Evolutionary conservation across 2,888 invertebrate species (phyloP).

Genomic region (Leistus spinibarbis): DNA sequence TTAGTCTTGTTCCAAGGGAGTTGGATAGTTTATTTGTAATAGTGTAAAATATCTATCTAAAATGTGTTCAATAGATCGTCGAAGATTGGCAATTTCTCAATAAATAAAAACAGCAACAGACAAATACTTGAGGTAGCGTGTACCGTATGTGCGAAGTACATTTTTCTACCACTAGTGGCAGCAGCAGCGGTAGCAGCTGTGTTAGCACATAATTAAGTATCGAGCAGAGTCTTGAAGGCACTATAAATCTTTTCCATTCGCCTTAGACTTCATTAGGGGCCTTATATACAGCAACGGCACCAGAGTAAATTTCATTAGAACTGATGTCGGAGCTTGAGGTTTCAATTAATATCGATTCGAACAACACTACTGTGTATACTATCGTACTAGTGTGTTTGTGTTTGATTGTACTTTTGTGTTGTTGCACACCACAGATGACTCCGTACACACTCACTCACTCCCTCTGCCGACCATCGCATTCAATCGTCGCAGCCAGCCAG

Average conservation of each 20-base stretch:
- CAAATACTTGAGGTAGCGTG: too few relatives aligned
- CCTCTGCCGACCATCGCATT: background rate
- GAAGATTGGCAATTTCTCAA: background rate
- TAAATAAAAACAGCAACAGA: background rate
- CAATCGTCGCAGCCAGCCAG: background rate
- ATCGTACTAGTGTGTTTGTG: too few relatives aligned
- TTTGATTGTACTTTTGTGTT: constrained; percentile 42
- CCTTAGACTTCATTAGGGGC: constrained; percentile 29
- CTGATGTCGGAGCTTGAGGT: constrained; percentile 47
- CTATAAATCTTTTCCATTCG: constrained; percentile 44
- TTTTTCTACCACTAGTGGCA: background rate
- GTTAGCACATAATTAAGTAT: constrained; percentile 47
- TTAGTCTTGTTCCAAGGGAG: too few relatives aligned
- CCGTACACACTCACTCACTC: background rate
- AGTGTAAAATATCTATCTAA: too few relatives aligned
- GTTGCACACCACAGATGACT: constrained; percentile 3
- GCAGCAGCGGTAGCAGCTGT: background rate
- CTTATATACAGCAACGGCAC: constrained; percentile 4
- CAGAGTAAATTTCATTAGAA: constrained; percentile 49
- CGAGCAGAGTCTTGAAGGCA: constrained; percentile 43
- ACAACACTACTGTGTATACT: constrained; percentile 44
- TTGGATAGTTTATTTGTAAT: too few relatives aligned
- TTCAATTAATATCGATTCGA: constrained; percentile 49
- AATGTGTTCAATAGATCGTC: background rate
- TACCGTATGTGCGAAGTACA: background rate